Base-by-base conservation (phyloP, 2,113 vertebrate species). In the Lagopus leucura region DNA sequence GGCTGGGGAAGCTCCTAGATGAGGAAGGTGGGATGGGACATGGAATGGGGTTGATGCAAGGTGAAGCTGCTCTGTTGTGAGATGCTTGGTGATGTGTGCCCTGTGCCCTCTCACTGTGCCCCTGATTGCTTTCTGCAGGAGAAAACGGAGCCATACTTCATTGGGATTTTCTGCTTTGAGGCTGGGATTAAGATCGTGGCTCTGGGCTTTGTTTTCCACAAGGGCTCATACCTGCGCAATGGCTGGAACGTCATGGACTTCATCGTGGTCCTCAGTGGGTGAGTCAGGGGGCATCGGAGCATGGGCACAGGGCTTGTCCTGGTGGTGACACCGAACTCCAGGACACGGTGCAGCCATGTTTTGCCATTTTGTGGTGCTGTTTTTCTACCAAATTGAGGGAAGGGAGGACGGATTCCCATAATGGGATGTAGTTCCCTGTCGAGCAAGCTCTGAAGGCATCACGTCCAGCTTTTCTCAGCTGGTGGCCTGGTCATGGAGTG, bases 211-310 rank as follows among this genome's bases (percentile, higher is more conserved):
- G 99, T 99, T 67, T 99, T 99, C 97, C 99, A 99, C 96, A 99
- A 99, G 97, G 99, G 99, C 63, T 99, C 99, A 0, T 99, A 99
- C 97, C 98, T 99, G 89, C 98, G 99, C 84, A 99, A 99, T 0
- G 99, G 99, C 85, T 99, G 99, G 99, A 99, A 99, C 13, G 98
- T 99, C 95, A 99, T 99, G 99, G 99, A 99, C 97, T 99, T 99
- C 97, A 99, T 99, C 0, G 99, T 99, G 91, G 99, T 99, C 82
- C 98, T 99, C 94, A 99, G 99, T 1, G 99, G 99, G 99, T 99
- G 96, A 99, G 99, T 98, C 1, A 2, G 5, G 30, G 60, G 38
- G 9, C 0, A 0, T 10, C 11, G 87, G 8, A 3, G 40, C 60
- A 11, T 0, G 4, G 58, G n/a, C 17, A 2, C 0, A 2, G 60